Conservation (phyloP, 2,113 vertebrate genomes). For the Synodontis membranacea region DNA sequence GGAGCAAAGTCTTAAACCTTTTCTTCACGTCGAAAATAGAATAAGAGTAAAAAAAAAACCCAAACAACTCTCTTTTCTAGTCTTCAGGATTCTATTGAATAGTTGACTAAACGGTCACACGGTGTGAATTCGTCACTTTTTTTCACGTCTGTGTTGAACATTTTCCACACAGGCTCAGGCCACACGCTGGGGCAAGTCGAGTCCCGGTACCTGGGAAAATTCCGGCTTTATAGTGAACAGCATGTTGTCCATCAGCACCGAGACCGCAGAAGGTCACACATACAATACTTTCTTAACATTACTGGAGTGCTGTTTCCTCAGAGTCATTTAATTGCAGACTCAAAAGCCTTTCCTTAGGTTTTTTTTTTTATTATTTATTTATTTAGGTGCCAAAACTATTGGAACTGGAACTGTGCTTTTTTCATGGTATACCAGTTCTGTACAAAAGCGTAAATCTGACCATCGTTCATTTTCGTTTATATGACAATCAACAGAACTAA, state of each 20-base stretch:
- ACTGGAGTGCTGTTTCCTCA: not conserved
- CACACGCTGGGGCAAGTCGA: not conserved
- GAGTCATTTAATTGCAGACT: not conserved
- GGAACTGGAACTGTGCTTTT: not conserved
- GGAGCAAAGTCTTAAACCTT: not conserved
- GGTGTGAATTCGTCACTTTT: not conserved
- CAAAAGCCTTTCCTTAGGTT: not conserved
- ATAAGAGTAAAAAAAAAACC: not conserved
- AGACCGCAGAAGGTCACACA: conserved; percentile 28
- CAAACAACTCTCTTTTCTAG: not conserved
- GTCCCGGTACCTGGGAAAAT: not conserved
- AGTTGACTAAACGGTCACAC: not conserved
- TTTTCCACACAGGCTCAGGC: conserved; percentile 12
- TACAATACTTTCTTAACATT: not conserved
- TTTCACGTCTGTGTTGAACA: not conserved
- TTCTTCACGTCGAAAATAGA: too few species aligned
- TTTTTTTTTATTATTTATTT: too few species aligned
- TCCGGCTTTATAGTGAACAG: not conserved
- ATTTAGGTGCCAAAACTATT: not conserved
- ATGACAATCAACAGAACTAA: too few species aligned
- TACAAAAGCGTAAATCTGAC: too few species aligned
- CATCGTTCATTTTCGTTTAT: too few species aligned
- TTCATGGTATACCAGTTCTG: not conserved
- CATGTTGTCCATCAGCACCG: not conserved
- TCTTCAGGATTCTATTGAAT: not conserved